phyloP scores from a whole-genome alignment of 1,140 invertebrate genomes.

The Drosophila willistoni region DNA sequence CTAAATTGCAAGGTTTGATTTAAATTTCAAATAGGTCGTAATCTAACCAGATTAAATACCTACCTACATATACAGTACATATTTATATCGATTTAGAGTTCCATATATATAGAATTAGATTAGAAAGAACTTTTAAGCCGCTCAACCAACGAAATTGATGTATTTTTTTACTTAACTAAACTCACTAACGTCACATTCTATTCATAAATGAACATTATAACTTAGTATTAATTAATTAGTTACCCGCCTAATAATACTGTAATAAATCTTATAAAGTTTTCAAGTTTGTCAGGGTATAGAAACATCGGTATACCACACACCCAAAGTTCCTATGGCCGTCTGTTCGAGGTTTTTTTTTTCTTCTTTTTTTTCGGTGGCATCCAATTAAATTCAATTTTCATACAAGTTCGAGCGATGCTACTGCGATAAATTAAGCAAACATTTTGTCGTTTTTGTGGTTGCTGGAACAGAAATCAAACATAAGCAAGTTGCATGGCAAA shows the following conservation, averaged over 20 bases:
- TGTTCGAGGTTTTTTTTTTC: not conserved
- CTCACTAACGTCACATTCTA: too few species aligned
- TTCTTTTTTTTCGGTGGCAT: constrained; percentile 54
- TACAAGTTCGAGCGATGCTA: constrained; percentile 69
- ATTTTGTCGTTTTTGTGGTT: constrained; percentile 53
- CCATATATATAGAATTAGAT: too few species aligned
- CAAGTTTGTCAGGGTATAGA: not conserved
- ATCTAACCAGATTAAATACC: too few species aligned
- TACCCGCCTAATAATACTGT: not conserved
- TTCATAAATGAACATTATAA: too few species aligned
- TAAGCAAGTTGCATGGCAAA: constrained; percentile 20
- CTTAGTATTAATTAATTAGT: not conserved
- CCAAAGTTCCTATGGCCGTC: not conserved
- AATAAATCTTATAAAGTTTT: not conserved
- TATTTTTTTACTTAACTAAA: too few species aligned
- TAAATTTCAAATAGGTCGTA: too few species aligned
- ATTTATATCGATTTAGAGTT: too few species aligned
- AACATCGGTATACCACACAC: not conserved
- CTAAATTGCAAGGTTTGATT: too few species aligned
- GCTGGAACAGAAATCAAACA: constrained; percentile 32
- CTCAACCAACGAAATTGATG: too few species aligned
- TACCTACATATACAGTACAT: too few species aligned
- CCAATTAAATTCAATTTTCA: constrained; percentile 79
- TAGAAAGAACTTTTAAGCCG: too few species aligned
- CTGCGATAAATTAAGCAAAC: constrained; percentile 79